Evolutionary conservation across 2,888 invertebrate species (phyloP), one percentile per base, ranked within the genome.

Genomic region (Cacoxenus indagator): DNA sequence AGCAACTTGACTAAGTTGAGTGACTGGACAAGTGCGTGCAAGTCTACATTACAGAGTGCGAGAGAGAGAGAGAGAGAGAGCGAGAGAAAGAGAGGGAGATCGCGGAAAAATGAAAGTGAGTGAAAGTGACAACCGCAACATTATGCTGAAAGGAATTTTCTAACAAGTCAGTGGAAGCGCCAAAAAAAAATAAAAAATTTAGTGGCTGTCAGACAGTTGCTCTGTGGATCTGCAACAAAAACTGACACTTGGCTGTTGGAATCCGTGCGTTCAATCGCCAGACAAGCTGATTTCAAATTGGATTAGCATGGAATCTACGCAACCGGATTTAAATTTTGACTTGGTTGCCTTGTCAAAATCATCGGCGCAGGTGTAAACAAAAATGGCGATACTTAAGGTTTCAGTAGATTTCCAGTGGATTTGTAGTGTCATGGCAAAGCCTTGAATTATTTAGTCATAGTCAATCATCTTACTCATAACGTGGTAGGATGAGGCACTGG

Each of bases 81-180:
- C 45, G 3, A 43, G 14, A 51, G 22, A 51, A 51, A 22, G 22
- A 51, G 22, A 51, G 19, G 22, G 22, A 51, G 9, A 19, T 17
- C 8, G 26, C 54, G 24, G 24, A 55, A 26, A 27, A 26, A 55
- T 8, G 22, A 24, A 27, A 3, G 4, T 11, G 26, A 1, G 14
- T 11, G 26, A 55, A 14, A 14, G 43, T 45, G 64, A 14, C 19
- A 64, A 74, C 78, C 81, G 64, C 76, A 73, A 70, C 73, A 67
- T 79, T 80, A 82, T 80, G 78, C 78, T 79, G 82, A 77, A 83
- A 80, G 78, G 80, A 80, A 83, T 82, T 83, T 80, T 83, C 82
- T 78, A 79, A 82, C 83, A 80, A 80, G 78, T 80, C 80, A 79
- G 80, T 82, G 45, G n/a, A n/a, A 43, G 45, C n/a, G 11, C n/a